phyloP scores from a whole-genome alignment of 2,888 invertebrate species.

The Balanococcus diminutus region DNA sequence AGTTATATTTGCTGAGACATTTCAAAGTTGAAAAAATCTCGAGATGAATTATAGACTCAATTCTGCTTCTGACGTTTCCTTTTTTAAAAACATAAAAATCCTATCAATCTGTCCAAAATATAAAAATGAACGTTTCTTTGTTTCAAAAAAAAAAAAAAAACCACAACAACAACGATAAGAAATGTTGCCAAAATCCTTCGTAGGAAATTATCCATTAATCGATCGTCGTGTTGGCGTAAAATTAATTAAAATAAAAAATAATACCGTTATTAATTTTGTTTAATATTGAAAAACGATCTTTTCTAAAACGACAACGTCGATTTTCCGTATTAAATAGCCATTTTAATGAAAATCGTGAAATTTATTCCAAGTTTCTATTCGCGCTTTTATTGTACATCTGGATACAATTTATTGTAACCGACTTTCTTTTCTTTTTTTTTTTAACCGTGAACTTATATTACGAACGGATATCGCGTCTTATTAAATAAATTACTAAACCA shows the following conservation, averaged over 20 bases:
- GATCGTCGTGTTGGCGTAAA: background rate
- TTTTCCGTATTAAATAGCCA: background rate
- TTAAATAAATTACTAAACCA: conserved; percentile 12
- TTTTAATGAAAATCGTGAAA: conserved; percentile 18
- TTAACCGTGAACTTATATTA: background rate
- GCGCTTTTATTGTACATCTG: conserved; percentile 6
- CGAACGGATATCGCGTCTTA: background rate
- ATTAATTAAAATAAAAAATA: background rate
- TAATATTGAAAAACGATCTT: background rate
- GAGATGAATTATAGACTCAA: background rate
- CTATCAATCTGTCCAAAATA: background rate
- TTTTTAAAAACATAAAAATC: background rate
- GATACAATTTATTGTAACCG: conserved; percentile 11
- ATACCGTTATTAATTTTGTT: background rate
- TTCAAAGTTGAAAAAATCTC: background rate
- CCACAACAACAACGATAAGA: background rate
- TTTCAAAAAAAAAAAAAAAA: background rate
- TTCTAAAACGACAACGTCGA: background rate
- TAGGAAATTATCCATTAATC: background rate
- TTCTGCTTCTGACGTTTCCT: background rate
- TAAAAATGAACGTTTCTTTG: background rate
- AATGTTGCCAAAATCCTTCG: background rate
- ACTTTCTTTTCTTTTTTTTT: background rate
- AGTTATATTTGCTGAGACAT: background rate
- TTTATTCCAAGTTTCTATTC: background rate